Base-by-base conservation (phyloP, 2,797 vertebrate genomes). In the Tadarida brasiliensis region DNA sequence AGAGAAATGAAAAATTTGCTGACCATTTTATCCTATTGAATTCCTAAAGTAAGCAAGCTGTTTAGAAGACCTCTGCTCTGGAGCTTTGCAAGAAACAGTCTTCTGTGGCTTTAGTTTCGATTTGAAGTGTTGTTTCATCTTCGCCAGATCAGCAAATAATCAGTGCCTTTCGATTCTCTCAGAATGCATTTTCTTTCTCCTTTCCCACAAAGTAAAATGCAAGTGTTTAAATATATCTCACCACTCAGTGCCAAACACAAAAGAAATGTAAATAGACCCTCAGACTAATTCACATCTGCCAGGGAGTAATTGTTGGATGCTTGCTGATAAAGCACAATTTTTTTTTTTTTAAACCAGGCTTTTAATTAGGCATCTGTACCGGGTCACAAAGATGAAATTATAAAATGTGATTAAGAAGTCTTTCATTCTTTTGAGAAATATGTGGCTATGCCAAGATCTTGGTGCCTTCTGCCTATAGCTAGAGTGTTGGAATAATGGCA, bases 81-180 rank as follows among this genome's bases (percentile, higher is more conserved):
- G 44, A 93, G 39, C 61, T 97, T 97, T 96, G 65, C 84, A 73
- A 90, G 71, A 56, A 84, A 22, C 5, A 61, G 89, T 96, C 20
- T 65, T 73, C n/a, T 96, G 47, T 87, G 84, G 61, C 95, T 96
- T 97, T 97, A 81, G 91, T 96, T 98, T 98, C 97, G 96, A 70
- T 97, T 91, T 96, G 35, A 67, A 84, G 30, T 91, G 44, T 95
- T 97, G 44, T 97, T 98, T 97, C 96, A 56, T 97, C 94, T 98
- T 98, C 98, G 97, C 96, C 96, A 73, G 51, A 96, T 98, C 97
- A 98, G 98, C 98, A 98, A 97, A 98, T 98, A 98, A 98, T 98
- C 97, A 98, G 93, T 80, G 96, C 90, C 97, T 98, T 98, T 97
- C 97, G 94, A 98, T 91, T 98, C 85, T 97, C 91, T 97, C 91